Evolutionary conservation across 2,888 invertebrate genomes (phyloP), one percentile per base, ranked within the genome.

Genomic region (Prenolepis imparis): DNA sequence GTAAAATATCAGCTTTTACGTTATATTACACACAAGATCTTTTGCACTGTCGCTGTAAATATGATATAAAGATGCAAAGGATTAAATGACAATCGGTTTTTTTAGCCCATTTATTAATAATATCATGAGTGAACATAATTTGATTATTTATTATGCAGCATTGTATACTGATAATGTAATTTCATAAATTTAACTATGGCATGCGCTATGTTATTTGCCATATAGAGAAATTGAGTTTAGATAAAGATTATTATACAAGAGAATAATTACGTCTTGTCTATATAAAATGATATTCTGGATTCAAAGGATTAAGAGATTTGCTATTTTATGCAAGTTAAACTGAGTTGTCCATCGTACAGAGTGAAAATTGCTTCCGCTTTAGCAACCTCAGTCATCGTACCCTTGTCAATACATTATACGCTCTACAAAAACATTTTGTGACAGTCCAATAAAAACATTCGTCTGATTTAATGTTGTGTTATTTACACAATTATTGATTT

Each of bases 1-100:
- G 48, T 48, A 75, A 24, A 36, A 75, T 39, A 66, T 48, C 48
- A 63, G 24, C 52, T 75, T 75, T 64, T 24, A 66, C n/a, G 32
- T 59, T 39, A 75, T 32, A 36, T 52, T 8, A 52, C 12, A 52
- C n/a, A 6, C 24, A 55, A 67, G n/a, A 57, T 41, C 39, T 55
- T 11, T 66, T 11, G 41, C 24, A 11, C 21, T 11, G 32, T 28
- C 55, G 36, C 21, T 36, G 8, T 28, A n/a, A 5, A 11, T 0
- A 41, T 15, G 57, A 59, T 39, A 36, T 18, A n/a, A 55, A 18
- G 32, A 36, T 70, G 44, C 70, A 70, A 70, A 61, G 70, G 55
- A 48, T 78, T 78, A 68, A 78, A 78, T n/a, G 28, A 32, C 32
- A 12, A 6, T 66, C 32, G 41, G n/a, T 41, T 9, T 12, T 44